Percentiles rank a stretch among this genome's conserved stretches.
Evolutionary conservation across 1,140 invertebrate genomes (phyloP).

Genomic region (Euwallacea fornicatus): DNA sequence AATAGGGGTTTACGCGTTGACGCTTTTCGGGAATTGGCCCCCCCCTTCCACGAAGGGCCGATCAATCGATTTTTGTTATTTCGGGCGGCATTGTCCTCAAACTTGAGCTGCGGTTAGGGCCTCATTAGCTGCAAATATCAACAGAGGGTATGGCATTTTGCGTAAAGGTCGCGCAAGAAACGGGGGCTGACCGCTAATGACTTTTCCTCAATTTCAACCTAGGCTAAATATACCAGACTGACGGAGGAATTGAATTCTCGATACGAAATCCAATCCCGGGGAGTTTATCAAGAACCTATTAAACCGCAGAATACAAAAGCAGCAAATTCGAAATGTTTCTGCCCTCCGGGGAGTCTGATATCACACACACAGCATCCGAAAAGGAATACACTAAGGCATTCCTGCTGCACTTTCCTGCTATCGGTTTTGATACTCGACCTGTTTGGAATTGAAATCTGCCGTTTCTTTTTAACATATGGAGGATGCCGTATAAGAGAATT

Average conservation of each 20-base stretch:
- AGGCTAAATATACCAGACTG: no score
- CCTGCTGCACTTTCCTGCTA: slow-evolving; percentile 7
- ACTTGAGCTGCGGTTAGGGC: neutral
- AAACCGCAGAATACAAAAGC: slow-evolving; percentile 7
- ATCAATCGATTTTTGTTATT: no score
- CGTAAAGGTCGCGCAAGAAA: neutral
- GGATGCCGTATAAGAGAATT: no score
- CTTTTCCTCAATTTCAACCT: no score
- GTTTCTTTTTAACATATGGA: neutral
- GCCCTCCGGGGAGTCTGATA: neutral
- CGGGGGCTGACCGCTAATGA: no score
- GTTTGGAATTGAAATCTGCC: neutral
- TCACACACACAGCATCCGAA: slow-evolving; percentile 2
- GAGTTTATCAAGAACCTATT: slow-evolving; percentile 3
- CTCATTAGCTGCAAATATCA: neutral
- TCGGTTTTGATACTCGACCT: neutral
- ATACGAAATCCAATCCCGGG: neutral
- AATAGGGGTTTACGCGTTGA: slow-evolving; percentile 20
- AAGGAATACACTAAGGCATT: slow-evolving; percentile 12
- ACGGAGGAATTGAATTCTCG: no score
- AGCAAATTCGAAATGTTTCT: slow-evolving; percentile 10
- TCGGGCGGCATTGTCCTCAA: neutral
- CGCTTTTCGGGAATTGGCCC: slow-evolving; percentile 2
- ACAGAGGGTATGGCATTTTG: neutral
- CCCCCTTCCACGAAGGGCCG: neutral